Base-by-base conservation (phyloP, 92 coral and sea anemone genomes). In the Zoanthus solanderi region DNA sequence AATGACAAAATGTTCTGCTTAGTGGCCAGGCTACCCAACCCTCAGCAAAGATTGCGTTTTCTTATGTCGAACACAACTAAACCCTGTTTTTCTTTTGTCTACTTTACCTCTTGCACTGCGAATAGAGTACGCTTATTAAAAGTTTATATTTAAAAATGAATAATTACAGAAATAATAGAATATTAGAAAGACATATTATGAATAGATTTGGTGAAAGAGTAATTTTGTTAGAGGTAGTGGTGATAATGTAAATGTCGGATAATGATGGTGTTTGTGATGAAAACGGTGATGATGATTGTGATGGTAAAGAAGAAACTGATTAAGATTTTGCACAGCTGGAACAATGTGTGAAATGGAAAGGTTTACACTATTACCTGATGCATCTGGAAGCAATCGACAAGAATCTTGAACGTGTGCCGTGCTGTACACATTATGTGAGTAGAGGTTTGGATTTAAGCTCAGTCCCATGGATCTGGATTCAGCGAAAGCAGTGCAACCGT, bases 381-480 rank as follows among this genome's bases (percentile, higher is more conserved):
- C n/a, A 16, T 81, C 85, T 15, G 85, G 85, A 7, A 45, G 23
- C 18, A 47, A 30, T 66, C 75, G 66, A 66, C 85, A 81, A 12
- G 63, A 81, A 15, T 81, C 75, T 8, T 67, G 17, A 12, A 12
- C 1, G 18, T 48, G 10, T 14, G 75, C 15, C 1, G 23, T 47
- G 10, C 13, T 63, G 10, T 56, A 44, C 3, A 13, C 29, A 13
- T 44, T 81, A 50, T 7, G 56, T 50, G 85, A 68, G 31, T 81
- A 81, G 6, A 81, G 23, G 18, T 52, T 17, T 7, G 85, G 18
- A 18, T 81, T 81, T 60, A 28, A 60, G 44, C 60, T 48, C 44
- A 47, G 29, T 9, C 85, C 85, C 75, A 81, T 45, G 18, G 23
- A 28, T 6, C 61, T 45, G 47, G 85, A 81, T 46, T 81, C 85